Percentiles rank a stretch among this genome's conserved stretches.
Conservation (phyloP, 2,797 vertebrate genomes). For the Nasua narica region DNA sequence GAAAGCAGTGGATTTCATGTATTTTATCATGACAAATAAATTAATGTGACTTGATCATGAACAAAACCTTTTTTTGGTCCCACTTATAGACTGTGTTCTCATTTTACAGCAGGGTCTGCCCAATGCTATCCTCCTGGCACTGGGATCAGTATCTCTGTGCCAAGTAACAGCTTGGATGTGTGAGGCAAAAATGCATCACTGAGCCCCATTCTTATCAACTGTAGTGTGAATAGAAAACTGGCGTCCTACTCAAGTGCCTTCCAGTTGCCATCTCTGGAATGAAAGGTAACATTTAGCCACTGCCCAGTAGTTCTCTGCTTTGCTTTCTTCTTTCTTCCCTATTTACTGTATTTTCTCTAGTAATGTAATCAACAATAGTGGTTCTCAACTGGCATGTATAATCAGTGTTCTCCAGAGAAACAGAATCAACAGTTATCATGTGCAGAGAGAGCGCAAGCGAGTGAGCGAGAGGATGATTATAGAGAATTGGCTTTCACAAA, state of each 20-base stretch:
- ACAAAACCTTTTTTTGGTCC: background rate
- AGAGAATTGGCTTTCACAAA: background rate
- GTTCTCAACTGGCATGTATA: background rate
- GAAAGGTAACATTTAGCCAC: background rate
- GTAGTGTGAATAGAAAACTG: background rate
- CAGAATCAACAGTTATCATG: background rate
- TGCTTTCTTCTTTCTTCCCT: background rate
- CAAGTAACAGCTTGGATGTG: background rate
- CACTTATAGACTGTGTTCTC: conserved; percentile 38
- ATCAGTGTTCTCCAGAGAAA: background rate
- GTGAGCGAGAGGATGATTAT: background rate
- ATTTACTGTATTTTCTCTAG: background rate
- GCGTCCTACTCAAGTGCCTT: background rate
- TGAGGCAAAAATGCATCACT: background rate
- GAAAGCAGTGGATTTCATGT: conserved; percentile 57
- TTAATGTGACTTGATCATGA: background rate
- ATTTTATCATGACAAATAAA: conserved; percentile 55
- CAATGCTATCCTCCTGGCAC: background rate
- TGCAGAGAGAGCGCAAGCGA: background rate
- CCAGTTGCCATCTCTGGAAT: background rate
- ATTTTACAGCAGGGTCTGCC: conserved; percentile 39
- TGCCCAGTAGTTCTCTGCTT: conserved; percentile 21
- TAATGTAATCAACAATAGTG: background rate
- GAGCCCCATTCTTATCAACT: background rate
- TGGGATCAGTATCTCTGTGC: conserved; percentile 33